phyloP scores from a whole-genome alignment of 2,797 vertebrate genomes.

The Pteropus rufus region DNA sequence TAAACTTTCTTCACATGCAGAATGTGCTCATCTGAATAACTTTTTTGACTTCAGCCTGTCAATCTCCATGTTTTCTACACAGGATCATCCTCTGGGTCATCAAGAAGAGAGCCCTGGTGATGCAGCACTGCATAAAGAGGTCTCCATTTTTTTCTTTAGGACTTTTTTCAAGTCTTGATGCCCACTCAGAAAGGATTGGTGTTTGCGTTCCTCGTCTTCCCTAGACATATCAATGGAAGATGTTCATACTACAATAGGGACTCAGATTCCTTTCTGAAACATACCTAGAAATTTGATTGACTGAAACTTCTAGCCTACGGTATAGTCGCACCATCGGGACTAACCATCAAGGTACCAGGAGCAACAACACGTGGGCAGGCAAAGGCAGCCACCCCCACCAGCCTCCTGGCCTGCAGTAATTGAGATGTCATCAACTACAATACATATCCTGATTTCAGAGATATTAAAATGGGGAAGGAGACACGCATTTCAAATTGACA shows the following conservation, averaged over 20 bases:
- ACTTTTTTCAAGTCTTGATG: not conserved
- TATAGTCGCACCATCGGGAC: not conserved
- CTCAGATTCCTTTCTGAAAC: not conserved
- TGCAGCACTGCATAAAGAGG: not conserved
- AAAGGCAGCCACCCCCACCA: not conserved
- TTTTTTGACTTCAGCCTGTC: not conserved
- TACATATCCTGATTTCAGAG: not conserved
- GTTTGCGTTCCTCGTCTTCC: not conserved
- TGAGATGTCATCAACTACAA: not conserved
- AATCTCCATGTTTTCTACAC: not conserved
- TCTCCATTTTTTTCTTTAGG: not conserved
- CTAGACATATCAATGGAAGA: not conserved
- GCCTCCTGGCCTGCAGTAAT: not conserved
- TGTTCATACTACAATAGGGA: no score
- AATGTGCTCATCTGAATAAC: not conserved
- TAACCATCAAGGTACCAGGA: not conserved
- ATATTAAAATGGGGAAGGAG: not conserved
- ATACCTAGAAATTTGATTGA: not conserved
- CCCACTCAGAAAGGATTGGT: not conserved
- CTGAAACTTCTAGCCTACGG: not conserved
- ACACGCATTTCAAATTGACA: not conserved
- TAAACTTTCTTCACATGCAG: not conserved
- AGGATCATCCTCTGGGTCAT: not conserved
- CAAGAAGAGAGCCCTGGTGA: not conserved
- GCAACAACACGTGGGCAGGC: not conserved